These are phyloP conservation scores for Tribolium freemani DNA, from an alignment of 2,888 invertebrate genomes.

Conservation along the genomic window DNA sequence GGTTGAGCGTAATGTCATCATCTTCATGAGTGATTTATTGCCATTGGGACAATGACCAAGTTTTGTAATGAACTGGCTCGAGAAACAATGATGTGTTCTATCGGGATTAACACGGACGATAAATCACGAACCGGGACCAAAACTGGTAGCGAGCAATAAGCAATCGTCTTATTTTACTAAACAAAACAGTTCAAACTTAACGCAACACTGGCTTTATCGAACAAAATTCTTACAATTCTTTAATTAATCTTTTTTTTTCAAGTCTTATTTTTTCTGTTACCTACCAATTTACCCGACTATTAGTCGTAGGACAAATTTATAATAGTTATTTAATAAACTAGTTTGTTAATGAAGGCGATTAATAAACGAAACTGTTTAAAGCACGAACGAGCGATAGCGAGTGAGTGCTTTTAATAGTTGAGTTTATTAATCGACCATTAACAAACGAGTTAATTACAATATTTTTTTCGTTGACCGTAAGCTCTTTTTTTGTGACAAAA, in stretches of 20 bases:
- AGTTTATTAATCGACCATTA: too few relatives aligned
- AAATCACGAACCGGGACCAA: constrained; percentile 16
- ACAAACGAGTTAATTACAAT: too few relatives aligned
- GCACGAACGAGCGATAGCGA: too few relatives aligned
- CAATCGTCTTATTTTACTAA: neutral
- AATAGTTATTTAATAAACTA: too few relatives aligned
- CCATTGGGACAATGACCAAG: constrained; percentile 33
- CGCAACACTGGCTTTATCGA: neutral
- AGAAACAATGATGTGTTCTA: constrained; percentile 33
- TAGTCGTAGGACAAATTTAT: too few relatives aligned
- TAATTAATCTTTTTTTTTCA: neutral
- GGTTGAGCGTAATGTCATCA: constrained; percentile 29
- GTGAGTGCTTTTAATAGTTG: too few relatives aligned
- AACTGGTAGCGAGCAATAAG: neutral
- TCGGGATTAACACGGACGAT: constrained; percentile 17
- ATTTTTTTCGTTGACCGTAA: too few relatives aligned
- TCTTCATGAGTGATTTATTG: constrained; percentile 35
- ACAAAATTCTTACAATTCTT: neutral
- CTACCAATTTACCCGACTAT: too few relatives aligned
- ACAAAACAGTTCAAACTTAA: neutral
- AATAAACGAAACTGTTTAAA: too few relatives aligned
- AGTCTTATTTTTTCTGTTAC: too few relatives aligned
- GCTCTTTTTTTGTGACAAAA: too few relatives aligned
- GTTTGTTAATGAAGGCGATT: too few relatives aligned
- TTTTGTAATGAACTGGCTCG: constrained; percentile 26